These are phyloP conservation scores for Meliscaeva auricollis DNA, from an alignment of 2,888 invertebrate genomes.

Conservation along the genomic window DNA sequence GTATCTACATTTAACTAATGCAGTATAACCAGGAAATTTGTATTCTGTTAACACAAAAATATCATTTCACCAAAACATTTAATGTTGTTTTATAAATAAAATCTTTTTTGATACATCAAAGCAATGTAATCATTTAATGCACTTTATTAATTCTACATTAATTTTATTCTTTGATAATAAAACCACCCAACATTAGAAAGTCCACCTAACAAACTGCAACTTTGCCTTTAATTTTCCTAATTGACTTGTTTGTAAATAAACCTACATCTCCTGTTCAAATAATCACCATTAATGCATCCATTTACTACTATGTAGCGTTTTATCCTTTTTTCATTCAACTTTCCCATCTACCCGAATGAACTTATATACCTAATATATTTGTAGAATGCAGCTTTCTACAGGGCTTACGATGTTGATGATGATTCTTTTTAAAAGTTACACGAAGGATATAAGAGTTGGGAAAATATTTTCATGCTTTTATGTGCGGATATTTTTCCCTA, in stretches of 20 bases:
- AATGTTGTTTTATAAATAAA: background rate
- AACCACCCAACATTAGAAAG: slow-evolving; percentile 25
- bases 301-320: slow-evolving; percentile 59
- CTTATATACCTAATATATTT: slow-evolving; percentile 3
- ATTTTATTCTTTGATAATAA: slow-evolving; percentile 17
- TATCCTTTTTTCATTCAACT: slow-evolving; percentile 34
- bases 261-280: slow-evolving; percentile 73
- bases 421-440: slow-evolving; percentile 68
- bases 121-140: slow-evolving; percentile 5
- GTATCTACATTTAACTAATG: too few species aligned
- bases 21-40: too few species aligned
- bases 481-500: slow-evolving; percentile 51
- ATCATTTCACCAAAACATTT: background rate
- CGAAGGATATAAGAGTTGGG: slow-evolving; percentile 39
- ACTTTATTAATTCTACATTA: background rate
- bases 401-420: slow-evolving; percentile 48
- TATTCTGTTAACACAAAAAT: too few species aligned
- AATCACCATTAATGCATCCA: slow-evolving; percentile 75
- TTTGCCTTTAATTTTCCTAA: slow-evolving; percentile 74
- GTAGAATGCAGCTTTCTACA: slow-evolving; percentile 22
- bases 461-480: slow-evolving; percentile 65
- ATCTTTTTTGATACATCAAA: slow-evolving; percentile 18
- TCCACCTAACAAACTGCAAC: slow-evolving; percentile 34
- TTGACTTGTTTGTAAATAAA: slow-evolving; percentile 75
- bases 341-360: slow-evolving; percentile 11